Evolutionary conservation across 2,888 invertebrate genomes (phyloP), one percentile per base, ranked within the genome.

Genomic region (Merodon equestris): DNA sequence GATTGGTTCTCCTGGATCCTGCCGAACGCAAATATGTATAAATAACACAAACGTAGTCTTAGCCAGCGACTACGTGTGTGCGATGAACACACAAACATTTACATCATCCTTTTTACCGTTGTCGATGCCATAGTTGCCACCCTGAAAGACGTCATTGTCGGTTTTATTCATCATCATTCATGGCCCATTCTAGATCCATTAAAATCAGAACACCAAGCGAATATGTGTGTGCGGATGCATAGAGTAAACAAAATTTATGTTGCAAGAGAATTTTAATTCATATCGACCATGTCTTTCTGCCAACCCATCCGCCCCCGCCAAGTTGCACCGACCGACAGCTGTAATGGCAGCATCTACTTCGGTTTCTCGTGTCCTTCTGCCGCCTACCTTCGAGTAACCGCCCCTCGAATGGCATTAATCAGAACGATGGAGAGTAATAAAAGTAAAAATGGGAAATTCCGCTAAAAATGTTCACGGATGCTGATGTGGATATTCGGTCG

Each of bases 141-240:
- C 40, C 40, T 15, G 27, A 27, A 27, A 7, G 5, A 10, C 40
- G 36, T 36, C 40, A n/a, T 40, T n/a, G 40, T 40, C n/a, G 40
- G 15, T 12, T 56, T 34, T 9, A 45, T 45, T 27, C 14, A 17
- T 53, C 13, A 34, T 38, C 45, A 15, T 5, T 14, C 14, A 51
- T 53, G 27, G 40, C 38, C 45, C 47, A 54, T 64, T 47, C 9
- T 12, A 9, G 66, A 61, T 40, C 66, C 72, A 72, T 77, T 77
- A 61, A 77, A 77, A 71, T 60, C 50, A 56, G 45, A 56, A 56
- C 56, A 51, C 54, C 51, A 18, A 42, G 45, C 53, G 51, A 54
- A 36, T 38, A 58, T 34, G 58, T 17, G 64, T 34, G 58, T 17
- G 42, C 10, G 40, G 12, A 3, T 40, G 40, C 9, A 27, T 54